A percentile compares a stretch with the other conserved stretches of the same genome.
phyloP scores from a whole-genome alignment of 2,888 invertebrate species.

The Phalera bucephala region DNA sequence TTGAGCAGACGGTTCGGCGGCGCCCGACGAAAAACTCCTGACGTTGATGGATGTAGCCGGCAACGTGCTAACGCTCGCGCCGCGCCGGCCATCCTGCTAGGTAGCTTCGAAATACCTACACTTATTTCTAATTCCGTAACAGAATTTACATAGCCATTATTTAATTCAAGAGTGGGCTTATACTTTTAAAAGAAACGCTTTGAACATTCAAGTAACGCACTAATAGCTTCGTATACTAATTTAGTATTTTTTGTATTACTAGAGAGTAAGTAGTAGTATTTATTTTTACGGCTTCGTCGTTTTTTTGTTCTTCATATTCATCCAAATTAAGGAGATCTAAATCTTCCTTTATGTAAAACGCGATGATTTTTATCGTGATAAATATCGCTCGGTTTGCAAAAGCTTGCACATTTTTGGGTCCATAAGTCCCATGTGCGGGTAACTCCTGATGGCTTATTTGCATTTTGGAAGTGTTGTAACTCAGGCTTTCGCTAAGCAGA shows the following conservation, averaged over 20 bases:
- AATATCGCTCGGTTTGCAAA: too few relatives aligned
- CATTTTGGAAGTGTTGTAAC: constrained; percentile 50
- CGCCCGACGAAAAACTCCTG: constrained; percentile 73
- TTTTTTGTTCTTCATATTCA: too few relatives aligned
- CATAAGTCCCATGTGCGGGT: constrained; percentile 11
- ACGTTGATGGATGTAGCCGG: constrained; percentile 74
- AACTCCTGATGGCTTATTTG: constrained; percentile 44
- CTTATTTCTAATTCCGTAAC: constrained; percentile 39
- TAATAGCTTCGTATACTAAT: too few relatives aligned
- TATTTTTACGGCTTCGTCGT: too few relatives aligned
- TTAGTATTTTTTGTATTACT: too few relatives aligned
- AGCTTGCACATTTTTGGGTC: constrained; percentile 7
- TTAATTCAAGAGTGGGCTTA: constrained; percentile 20
- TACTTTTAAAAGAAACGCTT: background rate
- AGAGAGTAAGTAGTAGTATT: too few relatives aligned
- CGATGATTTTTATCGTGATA: too few relatives aligned
- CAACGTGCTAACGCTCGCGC: constrained; percentile 50
- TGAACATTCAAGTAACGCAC: too few relatives aligned
- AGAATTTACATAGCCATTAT: constrained; percentile 30
- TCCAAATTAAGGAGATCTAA: too few relatives aligned
- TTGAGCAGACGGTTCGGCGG: constrained; percentile 56
- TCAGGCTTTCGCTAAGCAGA: constrained; percentile 61
- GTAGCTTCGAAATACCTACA: constrained; percentile 43
- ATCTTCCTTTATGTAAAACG: too few relatives aligned
- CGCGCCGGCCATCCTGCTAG: constrained; percentile 47